These are phyloP conservation scores for Euplagia quadripunctaria DNA, from an alignment of 2,888 invertebrate genomes.

Conservation along the genomic window DNA sequence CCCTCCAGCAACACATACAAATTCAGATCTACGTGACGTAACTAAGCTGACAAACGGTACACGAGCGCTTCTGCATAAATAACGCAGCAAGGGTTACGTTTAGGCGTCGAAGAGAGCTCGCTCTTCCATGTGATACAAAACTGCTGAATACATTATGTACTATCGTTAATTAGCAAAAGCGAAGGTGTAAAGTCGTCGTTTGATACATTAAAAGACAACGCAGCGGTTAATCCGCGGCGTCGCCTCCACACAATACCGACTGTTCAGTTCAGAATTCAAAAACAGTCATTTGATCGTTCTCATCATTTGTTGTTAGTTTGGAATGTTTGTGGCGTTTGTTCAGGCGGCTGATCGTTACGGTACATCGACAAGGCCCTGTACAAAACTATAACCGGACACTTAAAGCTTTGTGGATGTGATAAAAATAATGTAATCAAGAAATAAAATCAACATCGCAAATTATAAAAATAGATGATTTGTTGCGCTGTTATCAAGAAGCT, in stretches of 20 bases:
- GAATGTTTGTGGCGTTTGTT: constrained; percentile 78
- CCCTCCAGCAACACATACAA: constrained; percentile 50
- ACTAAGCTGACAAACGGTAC: constrained; percentile 41
- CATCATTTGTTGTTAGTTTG: constrained; percentile 64
- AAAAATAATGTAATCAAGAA: constrained; percentile 26
- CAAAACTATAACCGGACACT: constrained; percentile 58
- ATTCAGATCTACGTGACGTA: constrained; percentile 70
- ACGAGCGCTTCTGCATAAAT: constrained; percentile 30
- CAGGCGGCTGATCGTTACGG: constrained; percentile 63
- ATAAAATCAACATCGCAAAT: constrained; percentile 26
- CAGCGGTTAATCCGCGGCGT: constrained; percentile 22
- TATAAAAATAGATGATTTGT: constrained; percentile 47
- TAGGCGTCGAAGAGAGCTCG: constrained; percentile 10
- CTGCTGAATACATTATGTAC: constrained; percentile 3
- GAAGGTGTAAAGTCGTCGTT: constrained; percentile 34
- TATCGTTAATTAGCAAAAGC: constrained; percentile 31
- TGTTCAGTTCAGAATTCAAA: constrained; percentile 42
- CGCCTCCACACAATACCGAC: constrained; percentile 31
- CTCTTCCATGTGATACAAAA: constrained; percentile 11
- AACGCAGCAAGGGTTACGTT: constrained; percentile 17
- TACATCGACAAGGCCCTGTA: constrained; percentile 55
- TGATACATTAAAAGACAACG: constrained; percentile 31
- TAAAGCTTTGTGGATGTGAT: constrained; percentile 54
- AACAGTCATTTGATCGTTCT: constrained; percentile 52
- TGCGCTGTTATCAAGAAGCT: constrained; percentile 42